These are phyloP conservation scores for Orbicella faveolata DNA, from an alignment of 64 coral and sea anemone species.

Conservation along the genomic window DNA sequence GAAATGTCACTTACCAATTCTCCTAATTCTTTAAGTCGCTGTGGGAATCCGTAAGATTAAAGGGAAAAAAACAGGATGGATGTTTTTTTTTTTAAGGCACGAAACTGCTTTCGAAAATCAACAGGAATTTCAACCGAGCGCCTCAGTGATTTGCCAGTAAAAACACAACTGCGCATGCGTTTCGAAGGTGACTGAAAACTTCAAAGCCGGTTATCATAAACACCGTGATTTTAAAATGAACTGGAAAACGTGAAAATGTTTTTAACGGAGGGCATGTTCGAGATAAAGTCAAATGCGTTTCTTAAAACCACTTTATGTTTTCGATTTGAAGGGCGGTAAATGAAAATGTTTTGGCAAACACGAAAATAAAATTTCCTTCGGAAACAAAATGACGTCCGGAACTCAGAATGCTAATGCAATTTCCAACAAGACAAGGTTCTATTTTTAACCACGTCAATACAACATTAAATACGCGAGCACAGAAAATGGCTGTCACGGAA, in stretches of 20 bases:
- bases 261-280: too few relatives aligned
- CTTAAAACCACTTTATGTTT: background rate
- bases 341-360: constrained; percentile 37
- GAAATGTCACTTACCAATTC: background rate
- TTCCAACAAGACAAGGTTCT: background rate
- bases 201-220: background rate
- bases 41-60: background rate
- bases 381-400: constrained; percentile 9
- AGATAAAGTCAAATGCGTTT: background rate
- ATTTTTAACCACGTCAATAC: constrained; percentile 16
- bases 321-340: background rate
- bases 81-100: background rate
- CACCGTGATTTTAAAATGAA: background rate
- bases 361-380: constrained; percentile 21
- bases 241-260: background rate
- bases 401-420: constrained; percentile 19
- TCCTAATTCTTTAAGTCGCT: background rate
- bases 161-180: constrained; percentile 11
- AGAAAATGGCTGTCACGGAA: constrained; percentile 2
- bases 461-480: background rate
- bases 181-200: background rate
- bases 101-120: background rate
- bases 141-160: background rate
- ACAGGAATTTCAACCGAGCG: background rate
- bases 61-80: background rate